Base-by-base conservation (phyloP, 1,140 invertebrate species). In the Pachyrhynchus sulphureomaculatus region DNA sequence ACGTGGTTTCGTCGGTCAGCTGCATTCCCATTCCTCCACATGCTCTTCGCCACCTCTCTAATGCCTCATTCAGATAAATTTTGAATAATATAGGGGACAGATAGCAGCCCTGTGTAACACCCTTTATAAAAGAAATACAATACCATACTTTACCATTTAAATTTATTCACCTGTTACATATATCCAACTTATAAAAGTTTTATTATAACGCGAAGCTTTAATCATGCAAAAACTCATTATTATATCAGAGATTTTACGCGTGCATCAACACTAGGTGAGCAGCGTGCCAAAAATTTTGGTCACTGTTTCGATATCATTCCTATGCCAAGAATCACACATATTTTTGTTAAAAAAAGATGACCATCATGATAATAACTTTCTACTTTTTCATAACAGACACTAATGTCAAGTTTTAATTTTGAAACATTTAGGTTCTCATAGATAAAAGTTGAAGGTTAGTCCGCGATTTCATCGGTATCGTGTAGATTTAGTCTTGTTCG, bases 271-370 rank as follows among this genome's bases (percentile, higher is more conserved):
- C 9, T 36, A 20, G 24, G 23, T 5, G 42, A 10, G 12, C 1
- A 8, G 20, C 23, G n/a, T 54, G 52, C 52, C 52, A 54, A 54
- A 54, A 54, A 54, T 21, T 42, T 24, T 15, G 36, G 29, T 13
- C 33, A 42, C 37, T 23, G 52, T 17, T 42, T 36, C 36, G 20
- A 4, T 42, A 10, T 23, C 29, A 54, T 54, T 36, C 33, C 48
- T 13, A 17, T 56, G 54, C 54, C 54, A 56, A 56, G 37, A 45
- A 41, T 44, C 41, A 44, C 49, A 52, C 13, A 33, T 52, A 52
- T 52, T 52, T 52, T 37, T 39, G 15, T 18, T 52, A 15, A 15
- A 12, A 37, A 15, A 13, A n/a, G n/a, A 26, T 26, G 12, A 15
- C 23, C 15, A 26, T 48, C 15, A n/a, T n/a, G 10, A 4, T 48